Conservation (phyloP, 2,888 invertebrate genomes). For the Lochmaea crataegi region DNA sequence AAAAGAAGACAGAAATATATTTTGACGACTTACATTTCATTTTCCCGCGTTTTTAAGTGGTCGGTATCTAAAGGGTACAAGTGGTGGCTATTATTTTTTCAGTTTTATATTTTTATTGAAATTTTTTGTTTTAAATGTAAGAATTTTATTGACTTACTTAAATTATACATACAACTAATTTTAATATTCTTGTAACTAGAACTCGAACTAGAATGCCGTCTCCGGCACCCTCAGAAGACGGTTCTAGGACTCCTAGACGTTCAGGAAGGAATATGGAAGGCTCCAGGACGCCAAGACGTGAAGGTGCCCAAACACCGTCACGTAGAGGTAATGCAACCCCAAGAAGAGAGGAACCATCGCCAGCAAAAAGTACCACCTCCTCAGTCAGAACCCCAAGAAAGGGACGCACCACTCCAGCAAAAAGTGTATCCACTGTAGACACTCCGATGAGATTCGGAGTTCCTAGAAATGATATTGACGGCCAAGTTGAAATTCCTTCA, state of each 20-base stretch:
- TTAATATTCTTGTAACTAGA: conserved; percentile 4
- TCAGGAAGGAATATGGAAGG: conserved; percentile 31
- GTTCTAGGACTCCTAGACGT: conserved; percentile 28
- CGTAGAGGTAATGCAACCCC: conserved; percentile 34
- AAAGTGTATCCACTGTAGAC: conserved; percentile 53
- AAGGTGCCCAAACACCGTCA: conserved; percentile 29
- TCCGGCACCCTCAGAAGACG: conserved; percentile 33
- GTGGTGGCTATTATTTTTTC: no score
- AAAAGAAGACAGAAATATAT: no score
- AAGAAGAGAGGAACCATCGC: conserved; percentile 26
- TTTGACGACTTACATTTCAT: no score
- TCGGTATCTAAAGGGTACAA: no score
- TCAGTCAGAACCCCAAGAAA: conserved; percentile 48
- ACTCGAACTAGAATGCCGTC: conserved; percentile 37
- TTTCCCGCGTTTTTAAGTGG: conserved; percentile 4
- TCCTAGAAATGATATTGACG: conserved; percentile 58
- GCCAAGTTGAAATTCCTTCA: conserved; percentile 57
- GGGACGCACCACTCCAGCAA: conserved; percentile 51
- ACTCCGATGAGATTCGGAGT: conserved; percentile 67
- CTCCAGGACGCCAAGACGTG: conserved; percentile 42
- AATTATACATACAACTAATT: neutral
- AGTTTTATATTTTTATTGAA: no score
- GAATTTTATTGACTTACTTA: neutral
- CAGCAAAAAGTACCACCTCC: conserved; percentile 25
- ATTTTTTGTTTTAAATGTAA: neutral